Evolutionary conservation across 2,113 vertebrate genomes (phyloP), one percentile per base, ranked within the genome.

Genomic region (Miniopterus natalensis): DNA sequence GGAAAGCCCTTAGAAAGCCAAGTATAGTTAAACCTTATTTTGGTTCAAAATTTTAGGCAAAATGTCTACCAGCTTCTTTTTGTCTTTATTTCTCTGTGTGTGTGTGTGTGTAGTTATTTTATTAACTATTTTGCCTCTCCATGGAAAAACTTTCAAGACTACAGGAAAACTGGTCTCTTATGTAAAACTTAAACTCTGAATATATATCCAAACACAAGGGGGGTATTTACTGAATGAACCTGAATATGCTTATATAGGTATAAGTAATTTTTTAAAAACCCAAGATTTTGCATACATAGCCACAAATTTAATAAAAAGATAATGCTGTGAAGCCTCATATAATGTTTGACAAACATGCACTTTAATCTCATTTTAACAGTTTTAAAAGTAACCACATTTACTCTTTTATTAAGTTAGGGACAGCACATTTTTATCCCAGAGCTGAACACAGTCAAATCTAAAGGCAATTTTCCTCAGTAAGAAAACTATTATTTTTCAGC

Each of bases 331-430:
- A 4, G 18, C 51, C 42, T 59, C 21, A 87, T 23, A 14, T 77
- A 75, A 84, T 55, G 17, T 88, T 71, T 78, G 51, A 55, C 88
- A 96, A 88, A 88, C 66, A 92, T 49, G 47, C 45, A 11, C n/a
- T 79, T 91, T 63, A 94, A 80, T 79, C 53, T 88, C 42, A 92
- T 66, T 84, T 73, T 86, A 86, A 83, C 7, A 75, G 3, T 79
- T 84, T 88, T 68, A 2, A 66, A 92, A 92, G 55, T 27, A 94
- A 84, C 9, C 13, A 63, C 36, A 49, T 27, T 95, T 88, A 88
- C 3, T 83, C 9, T 61, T 91, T 47, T 74, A 49, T 79, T 90
- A 90, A 81, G 20, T 55, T 66, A 73, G 13, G 73, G 51, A 40
- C 20, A 94, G 47, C 71, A 78, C 9, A 51, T 79, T 96, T 73